Conservation (phyloP, 2,888 invertebrate species). For the Melinaea marsaeus region DNA sequence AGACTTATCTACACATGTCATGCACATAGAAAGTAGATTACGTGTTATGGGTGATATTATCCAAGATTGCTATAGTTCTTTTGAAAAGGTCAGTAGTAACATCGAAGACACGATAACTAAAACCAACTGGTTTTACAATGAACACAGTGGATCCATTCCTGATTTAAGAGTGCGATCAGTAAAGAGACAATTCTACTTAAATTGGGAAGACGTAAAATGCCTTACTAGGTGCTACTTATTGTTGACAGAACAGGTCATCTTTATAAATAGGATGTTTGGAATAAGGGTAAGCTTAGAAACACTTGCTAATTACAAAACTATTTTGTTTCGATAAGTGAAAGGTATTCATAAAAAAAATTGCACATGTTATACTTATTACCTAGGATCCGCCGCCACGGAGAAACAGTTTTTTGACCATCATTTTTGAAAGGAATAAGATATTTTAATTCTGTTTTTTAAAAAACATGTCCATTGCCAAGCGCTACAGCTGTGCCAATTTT, state of each 20-base stretch:
- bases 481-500: too few relatives aligned
- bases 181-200: conserved; percentile 1
- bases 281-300: conserved; percentile 48
- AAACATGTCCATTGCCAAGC: too few relatives aligned
- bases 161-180: conserved; percentile 8
- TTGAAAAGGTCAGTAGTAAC: conserved; percentile 28
- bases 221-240: conserved; percentile 55
- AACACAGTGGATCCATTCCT: background rate
- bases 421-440: too few relatives aligned
- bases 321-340: too few relatives aligned
- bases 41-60: conserved; percentile 45
- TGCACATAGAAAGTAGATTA: conserved; percentile 52
- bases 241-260: conserved; percentile 54
- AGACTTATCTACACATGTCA: conserved; percentile 54
- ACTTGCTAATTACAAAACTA: too few relatives aligned
- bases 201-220: conserved; percentile 39
- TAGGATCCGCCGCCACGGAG: too few relatives aligned
- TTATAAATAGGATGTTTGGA: conserved; percentile 60
- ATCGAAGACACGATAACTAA: conserved; percentile 39
- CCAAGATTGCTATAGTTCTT: conserved; percentile 38
- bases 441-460: too few relatives aligned
- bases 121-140: conserved; percentile 45
- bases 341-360: background rate
- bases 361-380: background rate
- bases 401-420: too few relatives aligned